phyloP scores from a whole-genome alignment of 2,888 invertebrate genomes.

The Acronicta leporina region DNA sequence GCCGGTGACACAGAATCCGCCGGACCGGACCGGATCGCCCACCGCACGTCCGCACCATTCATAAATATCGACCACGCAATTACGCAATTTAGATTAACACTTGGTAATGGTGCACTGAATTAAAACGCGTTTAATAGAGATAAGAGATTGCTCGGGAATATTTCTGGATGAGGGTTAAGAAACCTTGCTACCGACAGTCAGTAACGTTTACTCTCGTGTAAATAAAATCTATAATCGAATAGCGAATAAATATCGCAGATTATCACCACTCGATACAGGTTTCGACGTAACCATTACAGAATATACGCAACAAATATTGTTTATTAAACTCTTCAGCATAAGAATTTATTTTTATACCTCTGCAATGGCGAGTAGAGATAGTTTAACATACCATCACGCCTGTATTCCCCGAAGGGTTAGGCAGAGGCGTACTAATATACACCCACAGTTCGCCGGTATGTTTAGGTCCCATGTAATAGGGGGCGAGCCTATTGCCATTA shows the following conservation, averaged over 20 bases:
- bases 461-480: too few relatives aligned
- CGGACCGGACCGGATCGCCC: constrained; percentile 80
- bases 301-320: constrained; percentile 33
- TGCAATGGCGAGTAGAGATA: not conserved
- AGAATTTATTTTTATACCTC: constrained; percentile 23
- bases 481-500: too few relatives aligned
- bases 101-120: constrained; percentile 64
- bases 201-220: constrained; percentile 24
- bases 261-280: constrained; percentile 39
- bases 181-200: constrained; percentile 9
- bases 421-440: too few relatives aligned
- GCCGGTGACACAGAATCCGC: constrained; percentile 74
- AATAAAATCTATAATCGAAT: constrained; percentile 36
- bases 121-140: constrained; percentile 64
- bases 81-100: constrained; percentile 76
- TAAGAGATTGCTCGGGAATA: constrained; percentile 54
- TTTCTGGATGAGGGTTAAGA: constrained; percentile 53
- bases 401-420: too few relatives aligned
- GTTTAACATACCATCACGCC: too few relatives aligned
- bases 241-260: constrained; percentile 24
- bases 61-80: constrained; percentile 80
- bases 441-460: too few relatives aligned
- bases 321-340: constrained; percentile 29
- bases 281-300: constrained; percentile 40
- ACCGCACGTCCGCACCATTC: constrained; percentile 79